Conservation (phyloP, 1,140 invertebrate genomes). For the Ceratina australensis region DNA sequence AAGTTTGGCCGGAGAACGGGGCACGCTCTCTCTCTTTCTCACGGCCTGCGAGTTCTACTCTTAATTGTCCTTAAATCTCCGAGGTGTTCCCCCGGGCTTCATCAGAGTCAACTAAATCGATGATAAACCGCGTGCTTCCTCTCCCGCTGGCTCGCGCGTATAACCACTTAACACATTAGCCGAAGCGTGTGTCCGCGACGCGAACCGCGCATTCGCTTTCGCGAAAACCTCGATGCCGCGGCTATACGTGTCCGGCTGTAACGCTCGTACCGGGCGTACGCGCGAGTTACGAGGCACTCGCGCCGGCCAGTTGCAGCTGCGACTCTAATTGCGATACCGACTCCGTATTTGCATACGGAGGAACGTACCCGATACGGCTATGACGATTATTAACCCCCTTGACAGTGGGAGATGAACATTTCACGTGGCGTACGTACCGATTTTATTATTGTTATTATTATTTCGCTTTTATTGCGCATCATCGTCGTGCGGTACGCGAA, state of each 20-base stretch:
- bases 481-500: neutral
- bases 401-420: neutral
- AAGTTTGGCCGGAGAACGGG: neutral
- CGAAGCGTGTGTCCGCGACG: slow-evolving; percentile 25
- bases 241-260: slow-evolving; percentile 59
- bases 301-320: slow-evolving; percentile 68
- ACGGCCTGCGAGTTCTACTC: neutral
- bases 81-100: slow-evolving; percentile 15
- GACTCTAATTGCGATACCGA: slow-evolving; percentile 71
- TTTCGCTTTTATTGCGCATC: neutral
- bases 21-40: neutral
- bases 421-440: no score
- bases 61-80: slow-evolving; percentile 26
- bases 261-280: slow-evolving; percentile 20
- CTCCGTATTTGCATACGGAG: slow-evolving; percentile 73
- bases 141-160: neutral
- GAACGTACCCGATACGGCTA: slow-evolving; percentile 62
- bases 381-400: slow-evolving; percentile 49
- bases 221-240: slow-evolving; percentile 10
- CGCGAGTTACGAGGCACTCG: slow-evolving; percentile 67
- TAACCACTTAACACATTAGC: slow-evolving; percentile 55
- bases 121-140: slow-evolving; percentile 25
- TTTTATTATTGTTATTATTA: slow-evolving; percentile 9
- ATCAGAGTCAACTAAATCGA: slow-evolving; percentile 4
- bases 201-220: slow-evolving; percentile 48